phyloP scores from a whole-genome alignment of 2,888 invertebrate species.

The Metalampra italica region DNA sequence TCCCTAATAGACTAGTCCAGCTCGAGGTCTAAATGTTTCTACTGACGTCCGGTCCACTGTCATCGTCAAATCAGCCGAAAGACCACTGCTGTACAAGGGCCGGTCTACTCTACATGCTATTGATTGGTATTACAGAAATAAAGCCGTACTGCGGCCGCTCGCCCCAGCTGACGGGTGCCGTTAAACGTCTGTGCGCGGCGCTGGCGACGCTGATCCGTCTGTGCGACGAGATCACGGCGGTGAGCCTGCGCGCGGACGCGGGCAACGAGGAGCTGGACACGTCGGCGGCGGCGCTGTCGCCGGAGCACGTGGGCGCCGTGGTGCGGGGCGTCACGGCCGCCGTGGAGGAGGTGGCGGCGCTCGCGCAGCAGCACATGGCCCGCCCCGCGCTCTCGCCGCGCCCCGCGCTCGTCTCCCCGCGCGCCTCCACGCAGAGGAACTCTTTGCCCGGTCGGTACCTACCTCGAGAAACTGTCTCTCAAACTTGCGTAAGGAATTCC shows the following conservation, averaged over 20 bases:
- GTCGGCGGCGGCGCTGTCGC: slow-evolving; percentile 52
- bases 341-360: slow-evolving; percentile 78
- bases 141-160: slow-evolving; percentile 77
- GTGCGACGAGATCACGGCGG: slow-evolving; percentile 92
- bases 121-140: slow-evolving; percentile 56
- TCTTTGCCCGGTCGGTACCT: slow-evolving; percentile 64
- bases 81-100: no score
- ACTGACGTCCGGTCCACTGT: no score
- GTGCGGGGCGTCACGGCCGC: slow-evolving; percentile 63
- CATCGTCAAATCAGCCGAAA: no score
- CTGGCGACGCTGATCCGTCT: slow-evolving; percentile 91
- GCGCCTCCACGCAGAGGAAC: slow-evolving; percentile 72
- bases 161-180: slow-evolving; percentile 86
- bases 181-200: slow-evolving; percentile 91
- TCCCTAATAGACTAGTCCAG: no score
- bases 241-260: slow-evolving; percentile 81
- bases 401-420: slow-evolving; percentile 64
- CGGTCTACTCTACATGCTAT: no score
- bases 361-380: slow-evolving; percentile 90
- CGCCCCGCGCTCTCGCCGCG: slow-evolving; percentile 71
- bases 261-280: slow-evolving; percentile 56
- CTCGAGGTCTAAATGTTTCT: no score
- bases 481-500: no score
- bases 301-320: slow-evolving; percentile 61
- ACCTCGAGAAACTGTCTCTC: no score